These are phyloP conservation scores for Apamea monoglypha DNA, from an alignment of 2,888 invertebrate genomes.

Conservation along the genomic window DNA sequence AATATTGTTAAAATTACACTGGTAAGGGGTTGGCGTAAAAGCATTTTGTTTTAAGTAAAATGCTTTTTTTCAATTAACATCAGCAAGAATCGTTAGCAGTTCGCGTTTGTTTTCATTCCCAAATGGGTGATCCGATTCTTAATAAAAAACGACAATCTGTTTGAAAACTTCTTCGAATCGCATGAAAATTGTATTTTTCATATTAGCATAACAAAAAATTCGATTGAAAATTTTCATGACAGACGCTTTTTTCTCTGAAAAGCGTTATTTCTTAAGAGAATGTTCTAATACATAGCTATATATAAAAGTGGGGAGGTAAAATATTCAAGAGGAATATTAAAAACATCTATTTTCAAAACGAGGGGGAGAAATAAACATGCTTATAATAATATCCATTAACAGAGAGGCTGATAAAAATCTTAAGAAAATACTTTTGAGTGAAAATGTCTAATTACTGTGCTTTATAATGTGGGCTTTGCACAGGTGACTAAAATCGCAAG, in stretches of 20 bases:
- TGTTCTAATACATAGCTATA: not conserved
- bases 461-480: not conserved
- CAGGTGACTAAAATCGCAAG: not conserved
- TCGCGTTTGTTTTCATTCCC: constrained; percentile 20
- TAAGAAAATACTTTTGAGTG: constrained; percentile 5
- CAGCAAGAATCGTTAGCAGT: constrained; percentile 6
- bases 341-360: constrained; percentile 15
- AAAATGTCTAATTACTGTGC: not conserved
- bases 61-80: constrained; percentile 26
- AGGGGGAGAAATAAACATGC: constrained; percentile 8
- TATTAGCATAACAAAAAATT: constrained; percentile 21
- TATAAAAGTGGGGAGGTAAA: not conserved
- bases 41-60: constrained; percentile 16
- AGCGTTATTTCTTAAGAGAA: not conserved
- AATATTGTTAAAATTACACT: constrained; percentile 44
- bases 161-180: constrained; percentile 15
- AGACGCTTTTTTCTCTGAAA: constrained; percentile 16
- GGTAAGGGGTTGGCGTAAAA: constrained; percentile 40
- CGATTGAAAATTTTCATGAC: constrained; percentile 16
- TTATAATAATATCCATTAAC: constrained; percentile 10
- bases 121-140: not conserved
- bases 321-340: constrained; percentile 1
- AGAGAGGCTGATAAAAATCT: constrained; percentile 1
- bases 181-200: constrained; percentile 5
- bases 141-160: constrained; percentile 7